A percentile compares a stretch with the other conserved stretches of the same genome.
Evolutionary conservation across 2,113 vertebrate genomes (phyloP).

Genomic region (Melanostigma gelatinosum): DNA sequence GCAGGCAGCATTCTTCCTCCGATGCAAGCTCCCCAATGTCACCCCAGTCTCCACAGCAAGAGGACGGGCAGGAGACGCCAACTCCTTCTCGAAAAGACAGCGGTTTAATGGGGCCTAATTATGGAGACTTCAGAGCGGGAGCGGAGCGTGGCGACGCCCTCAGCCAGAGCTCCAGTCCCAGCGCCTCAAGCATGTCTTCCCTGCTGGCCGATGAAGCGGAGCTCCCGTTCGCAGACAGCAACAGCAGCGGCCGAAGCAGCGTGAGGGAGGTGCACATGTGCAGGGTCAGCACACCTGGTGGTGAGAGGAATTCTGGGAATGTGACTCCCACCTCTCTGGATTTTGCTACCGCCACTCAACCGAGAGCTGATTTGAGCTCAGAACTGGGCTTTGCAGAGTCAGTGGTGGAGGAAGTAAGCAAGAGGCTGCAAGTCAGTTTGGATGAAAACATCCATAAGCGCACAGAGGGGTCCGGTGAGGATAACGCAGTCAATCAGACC

Average conservation of each 20-base stretch:
- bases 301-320: slow-evolving; percentile 46
- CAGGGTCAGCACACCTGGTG: slow-evolving; percentile 35
- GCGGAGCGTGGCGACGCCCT: background rate
- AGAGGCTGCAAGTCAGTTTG: slow-evolving; percentile 73
- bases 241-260: slow-evolving; percentile 75
- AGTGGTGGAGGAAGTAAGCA: slow-evolving; percentile 74
- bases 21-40: background rate
- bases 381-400: slow-evolving; percentile 48
- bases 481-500: background rate
- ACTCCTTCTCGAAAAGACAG: slow-evolving; percentile 36
- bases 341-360: background rate
- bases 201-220: slow-evolving; percentile 29
- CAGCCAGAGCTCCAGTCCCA: slow-evolving; percentile 59
- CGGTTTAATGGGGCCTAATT: background rate
- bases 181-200: slow-evolving; percentile 53
- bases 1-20: slow-evolving; percentile 33
- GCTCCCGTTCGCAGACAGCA: slow-evolving; percentile 78
- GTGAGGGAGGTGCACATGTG: slow-evolving; percentile 68
- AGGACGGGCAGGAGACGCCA: slow-evolving; percentile 49
- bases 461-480: background rate
- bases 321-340: slow-evolving; percentile 31
- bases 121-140: background rate
- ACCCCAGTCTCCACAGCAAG: background rate
- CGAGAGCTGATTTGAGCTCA: background rate
- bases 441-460: slow-evolving; percentile 55